Conservation (phyloP, 2,888 invertebrate genomes). For the Tinea semifulvella region DNA sequence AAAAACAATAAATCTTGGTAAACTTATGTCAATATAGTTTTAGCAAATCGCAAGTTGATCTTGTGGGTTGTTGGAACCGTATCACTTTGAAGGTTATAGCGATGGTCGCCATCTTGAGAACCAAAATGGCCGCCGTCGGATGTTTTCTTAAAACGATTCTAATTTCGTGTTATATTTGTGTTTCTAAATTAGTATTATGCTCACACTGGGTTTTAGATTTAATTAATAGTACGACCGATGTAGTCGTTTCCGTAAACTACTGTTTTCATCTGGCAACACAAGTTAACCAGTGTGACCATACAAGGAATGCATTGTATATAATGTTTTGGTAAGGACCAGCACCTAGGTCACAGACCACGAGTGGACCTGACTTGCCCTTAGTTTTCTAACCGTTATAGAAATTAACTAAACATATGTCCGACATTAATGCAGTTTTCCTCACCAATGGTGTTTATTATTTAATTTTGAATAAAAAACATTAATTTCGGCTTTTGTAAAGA, state of each 20-base stretch:
- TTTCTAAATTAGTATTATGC: background rate
- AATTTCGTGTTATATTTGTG: constrained; percentile 1
- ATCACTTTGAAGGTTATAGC: background rate
- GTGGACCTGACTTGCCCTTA: background rate
- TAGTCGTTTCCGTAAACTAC: too few relatives aligned
- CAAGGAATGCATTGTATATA: constrained; percentile 60
- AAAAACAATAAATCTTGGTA: constrained; percentile 34
- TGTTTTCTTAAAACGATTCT: background rate
- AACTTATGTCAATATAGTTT: background rate
- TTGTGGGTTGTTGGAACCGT: background rate
- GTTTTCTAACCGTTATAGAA: background rate
- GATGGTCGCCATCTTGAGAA: background rate
- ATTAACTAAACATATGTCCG: too few relatives aligned
- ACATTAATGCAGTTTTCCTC: background rate
- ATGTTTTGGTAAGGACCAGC: constrained; percentile 18
- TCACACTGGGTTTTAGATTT: background rate
- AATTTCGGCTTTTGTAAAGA: constrained; percentile 17
- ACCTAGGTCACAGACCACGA: background rate
- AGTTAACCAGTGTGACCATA: too few relatives aligned
- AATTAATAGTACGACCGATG: too few relatives aligned
- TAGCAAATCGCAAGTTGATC: background rate
- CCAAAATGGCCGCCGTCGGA: background rate
- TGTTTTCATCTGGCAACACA: constrained; percentile 19
- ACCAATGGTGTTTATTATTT: background rate
- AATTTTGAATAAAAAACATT: background rate